phyloP scores from a whole-genome alignment of 2,113 vertebrate genomes.

The Arizona elegans region DNA sequence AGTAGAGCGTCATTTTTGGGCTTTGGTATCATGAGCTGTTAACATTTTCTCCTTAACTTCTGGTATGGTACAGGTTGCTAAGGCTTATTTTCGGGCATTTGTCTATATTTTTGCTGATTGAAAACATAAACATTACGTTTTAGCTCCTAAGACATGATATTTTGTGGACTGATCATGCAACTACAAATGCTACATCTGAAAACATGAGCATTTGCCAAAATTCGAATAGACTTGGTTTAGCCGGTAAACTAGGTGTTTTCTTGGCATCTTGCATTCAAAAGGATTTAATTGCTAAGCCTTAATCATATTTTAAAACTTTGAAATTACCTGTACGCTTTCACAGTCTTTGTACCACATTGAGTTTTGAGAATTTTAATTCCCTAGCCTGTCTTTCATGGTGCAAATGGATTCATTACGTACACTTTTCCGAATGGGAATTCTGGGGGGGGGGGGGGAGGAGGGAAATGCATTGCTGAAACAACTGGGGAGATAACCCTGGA shows the following conservation, averaged over 20 bases:
- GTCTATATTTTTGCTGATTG: not conserved
- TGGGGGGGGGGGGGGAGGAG: not conserved
- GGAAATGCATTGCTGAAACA: not conserved
- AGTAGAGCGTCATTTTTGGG: not conserved
- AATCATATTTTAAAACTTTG: not conserved
- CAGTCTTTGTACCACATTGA: not conserved
- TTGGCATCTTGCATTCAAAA: not conserved
- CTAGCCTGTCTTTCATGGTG: not conserved
- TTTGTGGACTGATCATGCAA: not conserved
- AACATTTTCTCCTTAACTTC: not conserved
- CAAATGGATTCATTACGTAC: not conserved
- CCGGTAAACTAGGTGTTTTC: not conserved
- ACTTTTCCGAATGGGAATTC: not conserved
- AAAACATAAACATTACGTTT: not conserved
- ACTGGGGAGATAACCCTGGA: slow-evolving; percentile 18
- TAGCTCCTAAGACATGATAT: not conserved
- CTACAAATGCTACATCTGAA: not conserved
- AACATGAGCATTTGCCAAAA: not conserved
- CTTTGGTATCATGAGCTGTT: not conserved
- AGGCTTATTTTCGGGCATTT: not conserved
- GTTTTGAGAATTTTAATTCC: not conserved
- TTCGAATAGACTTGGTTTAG: not conserved
- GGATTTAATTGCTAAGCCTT: not conserved
- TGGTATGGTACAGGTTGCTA: not conserved
- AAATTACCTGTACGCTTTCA: not conserved